These are phyloP conservation scores for Bostrychus sinensis DNA, from an alignment of 2,113 vertebrate species.

Conservation along the genomic window DNA sequence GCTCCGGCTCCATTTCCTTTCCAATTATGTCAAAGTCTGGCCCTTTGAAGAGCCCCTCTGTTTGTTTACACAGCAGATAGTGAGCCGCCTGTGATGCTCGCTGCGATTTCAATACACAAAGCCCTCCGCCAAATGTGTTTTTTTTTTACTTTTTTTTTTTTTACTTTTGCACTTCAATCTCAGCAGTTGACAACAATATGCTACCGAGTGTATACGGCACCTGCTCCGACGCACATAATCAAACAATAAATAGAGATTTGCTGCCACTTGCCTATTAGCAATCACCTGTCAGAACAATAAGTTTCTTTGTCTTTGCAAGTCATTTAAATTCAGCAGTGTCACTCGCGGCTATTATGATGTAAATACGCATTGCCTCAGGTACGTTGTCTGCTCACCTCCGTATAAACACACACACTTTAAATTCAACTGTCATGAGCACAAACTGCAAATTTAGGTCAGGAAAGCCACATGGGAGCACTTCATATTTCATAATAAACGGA, in stretches of 20 bases:
- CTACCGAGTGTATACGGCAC: slow-evolving; percentile 19
- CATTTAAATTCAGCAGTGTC: not conserved
- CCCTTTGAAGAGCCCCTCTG: slow-evolving; percentile 67
- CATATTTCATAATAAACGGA: slow-evolving; percentile 46
- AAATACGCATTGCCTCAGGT: slow-evolving; percentile 56
- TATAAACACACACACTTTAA: slow-evolving; percentile 21
- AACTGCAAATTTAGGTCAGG: slow-evolving; percentile 56
- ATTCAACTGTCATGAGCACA: slow-evolving; percentile 50
- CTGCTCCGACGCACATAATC: slow-evolving; percentile 2
- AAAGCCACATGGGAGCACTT: slow-evolving; percentile 40
- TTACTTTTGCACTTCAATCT: slow-evolving; percentile 22
- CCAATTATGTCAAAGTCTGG: slow-evolving; percentile 61
- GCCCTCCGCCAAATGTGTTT: slow-evolving; percentile 39
- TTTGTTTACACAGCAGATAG: slow-evolving; percentile 64
- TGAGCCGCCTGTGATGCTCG: slow-evolving; percentile 58
- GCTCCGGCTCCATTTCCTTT: slow-evolving; percentile 66
- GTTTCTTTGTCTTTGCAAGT: slow-evolving; percentile 12
- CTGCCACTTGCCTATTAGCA: not conserved
- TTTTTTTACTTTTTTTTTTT: slow-evolving; percentile 24
- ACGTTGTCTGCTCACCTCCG: slow-evolving; percentile 28
- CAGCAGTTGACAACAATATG: slow-evolving; percentile 19
- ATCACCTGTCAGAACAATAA: not conserved
- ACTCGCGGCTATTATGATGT: slow-evolving; percentile 36
- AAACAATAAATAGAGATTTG: slow-evolving; percentile 5
- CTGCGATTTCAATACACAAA: slow-evolving; percentile 59